A percentile compares a stretch with the other conserved stretches of the same genome.
These are phyloP conservation scores for Xanthorhoe spadicearia DNA, from an alignment of 2,888 invertebrate species.

Conservation along the genomic window DNA sequence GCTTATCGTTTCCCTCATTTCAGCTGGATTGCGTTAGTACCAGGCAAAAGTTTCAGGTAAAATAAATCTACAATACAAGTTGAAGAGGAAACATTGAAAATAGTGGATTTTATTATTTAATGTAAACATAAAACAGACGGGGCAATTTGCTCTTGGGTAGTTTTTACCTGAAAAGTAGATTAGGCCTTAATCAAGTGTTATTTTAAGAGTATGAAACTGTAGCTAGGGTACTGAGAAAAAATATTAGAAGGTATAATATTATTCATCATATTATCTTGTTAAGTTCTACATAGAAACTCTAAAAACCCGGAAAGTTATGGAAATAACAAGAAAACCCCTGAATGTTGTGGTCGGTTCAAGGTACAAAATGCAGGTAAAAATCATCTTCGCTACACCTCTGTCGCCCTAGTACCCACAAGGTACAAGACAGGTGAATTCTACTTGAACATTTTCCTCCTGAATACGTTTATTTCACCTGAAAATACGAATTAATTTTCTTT, in stretches of 20 bases:
- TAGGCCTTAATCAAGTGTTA: too few relatives aligned
- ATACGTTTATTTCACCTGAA: constrained; percentile 24
- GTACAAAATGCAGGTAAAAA: constrained; percentile 33
- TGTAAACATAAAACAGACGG: background rate
- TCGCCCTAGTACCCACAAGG: constrained; percentile 65
- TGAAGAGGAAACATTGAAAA: background rate
- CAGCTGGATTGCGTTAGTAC: background rate
- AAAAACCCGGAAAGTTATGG: background rate
- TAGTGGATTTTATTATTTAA: background rate
- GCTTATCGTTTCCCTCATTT: background rate
- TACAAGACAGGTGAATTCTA: constrained; percentile 65
- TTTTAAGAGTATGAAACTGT: too few relatives aligned
- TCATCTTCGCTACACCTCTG: constrained; percentile 51
- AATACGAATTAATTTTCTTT: background rate
- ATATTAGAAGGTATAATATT: too few relatives aligned
- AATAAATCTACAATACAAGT: background rate
- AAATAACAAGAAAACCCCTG: background rate
- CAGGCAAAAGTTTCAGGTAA: background rate
- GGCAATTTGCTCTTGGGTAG: background rate
- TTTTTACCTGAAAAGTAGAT: background rate
- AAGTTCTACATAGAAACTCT: too few relatives aligned
- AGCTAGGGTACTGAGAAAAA: too few relatives aligned
- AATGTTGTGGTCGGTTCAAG: background rate
- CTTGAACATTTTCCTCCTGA: constrained; percentile 45
- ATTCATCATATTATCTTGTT: too few relatives aligned